Percentiles rank a stretch among this genome's conserved stretches.
Conservation (phyloP, 53 echinoderm and acorn worm genomes). For the Echinometra lucunter region DNA sequence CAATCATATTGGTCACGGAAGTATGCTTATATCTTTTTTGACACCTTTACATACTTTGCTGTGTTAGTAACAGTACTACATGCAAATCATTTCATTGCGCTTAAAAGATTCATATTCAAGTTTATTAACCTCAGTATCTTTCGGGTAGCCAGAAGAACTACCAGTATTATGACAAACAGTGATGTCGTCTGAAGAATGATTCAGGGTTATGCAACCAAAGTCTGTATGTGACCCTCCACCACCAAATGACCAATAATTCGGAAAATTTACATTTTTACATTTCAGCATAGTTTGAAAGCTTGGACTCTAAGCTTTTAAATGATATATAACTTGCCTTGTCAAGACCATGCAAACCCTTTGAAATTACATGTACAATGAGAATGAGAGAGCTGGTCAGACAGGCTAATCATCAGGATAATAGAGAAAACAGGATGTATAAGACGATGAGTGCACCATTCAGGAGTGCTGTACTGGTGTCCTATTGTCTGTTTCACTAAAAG, state of each 20-base stretch:
- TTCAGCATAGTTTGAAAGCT: neutral
- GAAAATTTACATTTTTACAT: neutral
- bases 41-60: neutral
- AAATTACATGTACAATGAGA: too few relatives aligned
- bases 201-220: neutral
- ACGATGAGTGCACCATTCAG: too few relatives aligned
- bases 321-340: too few relatives aligned
- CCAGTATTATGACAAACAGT: neutral
- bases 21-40: neutral
- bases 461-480: too few relatives aligned
- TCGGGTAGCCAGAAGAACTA: neutral
- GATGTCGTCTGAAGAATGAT: neutral
- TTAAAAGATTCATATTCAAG: neutral
- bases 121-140: neutral
- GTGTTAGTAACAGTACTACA: neutral
- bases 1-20: neutral
- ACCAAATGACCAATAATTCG: neutral
- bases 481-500: too few relatives aligned
- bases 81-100: too few relatives aligned
- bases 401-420: too few relatives aligned
- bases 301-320: too few relatives aligned
- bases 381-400: too few relatives aligned
- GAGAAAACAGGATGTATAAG: too few relatives aligned
- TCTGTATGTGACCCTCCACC: neutral
- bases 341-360: too few relatives aligned